Evolutionary conservation across 1,140 invertebrate genomes (phyloP), one percentile per base, ranked within the genome.

Genomic region (Lasaia peninsularis): DNA sequence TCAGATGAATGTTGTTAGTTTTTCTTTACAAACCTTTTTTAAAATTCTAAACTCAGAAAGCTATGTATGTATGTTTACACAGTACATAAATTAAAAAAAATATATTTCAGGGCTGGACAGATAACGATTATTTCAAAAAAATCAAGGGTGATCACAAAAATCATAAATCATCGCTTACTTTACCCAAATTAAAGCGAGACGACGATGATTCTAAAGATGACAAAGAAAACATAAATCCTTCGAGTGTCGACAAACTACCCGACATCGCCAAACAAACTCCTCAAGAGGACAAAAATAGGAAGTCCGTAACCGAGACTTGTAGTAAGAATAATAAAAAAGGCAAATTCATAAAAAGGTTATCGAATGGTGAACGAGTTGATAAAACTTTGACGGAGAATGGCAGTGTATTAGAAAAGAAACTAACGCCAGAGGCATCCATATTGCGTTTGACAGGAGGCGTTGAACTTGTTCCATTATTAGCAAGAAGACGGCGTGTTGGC

Each of bases 401-500:
- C 1, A 69, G 50, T 61, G n/a, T 35, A 24, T 58, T 62, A 44
- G 74, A 84, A 62, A 84, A 79, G 61, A 85, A 81, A 75, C 71
- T 78, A 49, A 91, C 91, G 53, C 90, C 85, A 44, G 90, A 86
- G 70, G 85, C 78, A 53, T 67, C 69, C 50, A 88, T 84, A 62
- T 71, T 92, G 66, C 91, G 89, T 28, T 40, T 73, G 88, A 89
- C 89, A 1, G 89, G 92, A 7, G 93, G 93, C 32, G 89, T 94
- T 56, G 93, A 94, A 81, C 83, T 94, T 63, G 93, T 93, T 24
- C 92, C 93, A n/a, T 78, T 94, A 24, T 81, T 94, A 60, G 92
- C 92, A 11, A 87, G 90, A 60, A 85, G 91, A 59, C 76, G 82
- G 51, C 78, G 77, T 18, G 80, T 79, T 12, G 71, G 80, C 10